These are phyloP conservation scores for Clinocottus analis DNA, from an alignment of 2,113 vertebrate genomes.

Conservation along the genomic window DNA sequence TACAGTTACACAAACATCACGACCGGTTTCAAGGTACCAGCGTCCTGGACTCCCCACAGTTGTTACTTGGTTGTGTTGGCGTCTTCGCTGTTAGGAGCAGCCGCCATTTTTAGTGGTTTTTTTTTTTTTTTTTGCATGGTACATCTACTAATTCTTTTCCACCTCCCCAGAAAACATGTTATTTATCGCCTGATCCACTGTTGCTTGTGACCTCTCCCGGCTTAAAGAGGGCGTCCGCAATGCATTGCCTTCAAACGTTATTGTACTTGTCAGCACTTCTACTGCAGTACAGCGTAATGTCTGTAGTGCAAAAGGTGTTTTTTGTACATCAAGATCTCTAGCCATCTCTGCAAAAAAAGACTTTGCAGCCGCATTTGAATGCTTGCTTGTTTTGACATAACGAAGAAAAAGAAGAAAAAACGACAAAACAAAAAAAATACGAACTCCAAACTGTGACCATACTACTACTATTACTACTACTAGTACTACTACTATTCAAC, in stretches of 20 bases:
- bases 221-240: conserved; percentile 73
- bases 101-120: conserved; percentile 66
- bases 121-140: too few species aligned
- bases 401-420: conserved; percentile 64
- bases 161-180: conserved; percentile 44
- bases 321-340: conserved; percentile 84
- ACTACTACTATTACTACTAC: conserved; percentile 74
- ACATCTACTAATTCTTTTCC: conserved; percentile 55
- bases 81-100: conserved; percentile 63
- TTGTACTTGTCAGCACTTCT: conserved; percentile 88
- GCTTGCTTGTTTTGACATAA: conserved; percentile 77
- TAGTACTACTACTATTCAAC: conserved; percentile 89
- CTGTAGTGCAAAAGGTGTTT: conserved; percentile 88
- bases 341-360: conserved; percentile 77
- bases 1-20: conserved; percentile 68
- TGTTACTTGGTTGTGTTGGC: conserved; percentile 67
- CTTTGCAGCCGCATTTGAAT: conserved; percentile 76
- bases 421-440: conserved; percentile 45
- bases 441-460: conserved; percentile 91
- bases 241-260: conserved; percentile 80
- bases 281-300: conserved; percentile 88
- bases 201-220: conserved; percentile 72
- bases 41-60: conserved; percentile 70
- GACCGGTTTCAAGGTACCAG: conserved; percentile 60
- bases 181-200: conserved; percentile 68